Evolutionary conservation across 2,888 invertebrate species (phyloP).

Genomic region (Sinodicranocentrus sp.): DNA sequence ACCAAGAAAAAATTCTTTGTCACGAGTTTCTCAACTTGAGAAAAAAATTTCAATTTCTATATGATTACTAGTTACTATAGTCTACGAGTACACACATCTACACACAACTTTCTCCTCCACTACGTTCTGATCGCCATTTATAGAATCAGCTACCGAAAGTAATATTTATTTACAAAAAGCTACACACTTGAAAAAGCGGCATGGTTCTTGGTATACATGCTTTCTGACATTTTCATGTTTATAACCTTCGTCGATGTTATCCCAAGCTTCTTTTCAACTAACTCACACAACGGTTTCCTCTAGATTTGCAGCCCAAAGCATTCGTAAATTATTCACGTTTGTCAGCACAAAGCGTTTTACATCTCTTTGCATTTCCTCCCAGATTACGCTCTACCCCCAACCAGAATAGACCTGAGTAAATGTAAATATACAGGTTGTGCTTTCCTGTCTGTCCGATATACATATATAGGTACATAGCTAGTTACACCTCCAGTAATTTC

Average conservation of each 20-base stretch:
- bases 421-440: too few species aligned
- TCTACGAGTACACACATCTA: neutral
- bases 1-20: too few species aligned
- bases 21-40: neutral
- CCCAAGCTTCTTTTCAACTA: conserved; percentile 3
- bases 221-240: neutral
- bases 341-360: conserved; percentile 56
- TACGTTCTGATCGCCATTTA: conserved; percentile 29
- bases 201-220: neutral
- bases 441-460: too few species aligned
- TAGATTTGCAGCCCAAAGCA: conserved; percentile 46
- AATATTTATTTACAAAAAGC: conserved; percentile 38
- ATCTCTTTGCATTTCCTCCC: conserved; percentile 44
- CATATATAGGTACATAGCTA: too few species aligned
- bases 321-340: conserved; percentile 53
- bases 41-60: conserved; percentile 16
- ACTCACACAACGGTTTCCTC: conserved; percentile 9
- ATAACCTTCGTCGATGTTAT: neutral
- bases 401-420: too few species aligned
- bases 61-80: conserved; percentile 7
- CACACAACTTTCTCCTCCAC: conserved; percentile 29
- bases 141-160: conserved; percentile 48
- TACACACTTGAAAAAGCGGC: neutral
- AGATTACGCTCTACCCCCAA: conserved; percentile 28
- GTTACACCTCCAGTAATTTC: conserved; percentile 17